phyloP scores from a whole-genome alignment of 1,140 invertebrate genomes.

The Hyposmocoma kahamanoa region DNA sequence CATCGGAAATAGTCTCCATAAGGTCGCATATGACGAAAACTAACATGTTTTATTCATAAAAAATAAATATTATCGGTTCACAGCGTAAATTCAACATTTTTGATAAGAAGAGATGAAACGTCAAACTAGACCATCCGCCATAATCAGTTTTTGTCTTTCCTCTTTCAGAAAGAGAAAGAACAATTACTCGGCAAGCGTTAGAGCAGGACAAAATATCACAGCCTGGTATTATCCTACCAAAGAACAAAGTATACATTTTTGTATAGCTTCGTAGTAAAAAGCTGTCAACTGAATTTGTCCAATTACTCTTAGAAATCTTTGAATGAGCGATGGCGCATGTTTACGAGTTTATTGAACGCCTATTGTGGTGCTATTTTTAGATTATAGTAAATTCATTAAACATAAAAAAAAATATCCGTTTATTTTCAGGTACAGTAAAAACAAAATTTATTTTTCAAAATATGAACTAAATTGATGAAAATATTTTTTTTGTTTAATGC shows the following conservation, averaged over 20 bases:
- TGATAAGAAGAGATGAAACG: constrained; percentile 39
- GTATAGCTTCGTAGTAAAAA: background rate
- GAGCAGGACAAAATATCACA: constrained; percentile 23
- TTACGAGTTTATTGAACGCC: constrained; percentile 61
- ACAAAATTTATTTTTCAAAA: no score
- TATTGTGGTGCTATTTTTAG: constrained; percentile 57
- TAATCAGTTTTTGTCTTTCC: constrained; percentile 33
- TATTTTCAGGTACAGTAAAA: no score
- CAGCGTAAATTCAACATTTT: constrained; percentile 36
- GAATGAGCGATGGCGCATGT: constrained; percentile 48
- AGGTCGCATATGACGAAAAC: constrained; percentile 5
- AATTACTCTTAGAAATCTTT: constrained; percentile 1
- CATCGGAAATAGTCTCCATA: background rate
- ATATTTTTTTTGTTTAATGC: no score
- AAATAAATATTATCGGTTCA: constrained; percentile 24
- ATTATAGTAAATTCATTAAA: background rate
- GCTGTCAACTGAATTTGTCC: constrained; percentile 23
- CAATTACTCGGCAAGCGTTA: constrained; percentile 2
- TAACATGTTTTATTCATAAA: constrained; percentile 54
- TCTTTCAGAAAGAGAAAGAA: constrained; percentile 26
- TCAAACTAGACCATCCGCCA: constrained; percentile 53
- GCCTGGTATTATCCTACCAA: constrained; percentile 28
- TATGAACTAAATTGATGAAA: no score
- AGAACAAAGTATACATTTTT: constrained; percentile 14
- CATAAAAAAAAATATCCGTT: no score